Conservation (phyloP, 1,140 invertebrate species). For the Orius insidiosus region DNA sequence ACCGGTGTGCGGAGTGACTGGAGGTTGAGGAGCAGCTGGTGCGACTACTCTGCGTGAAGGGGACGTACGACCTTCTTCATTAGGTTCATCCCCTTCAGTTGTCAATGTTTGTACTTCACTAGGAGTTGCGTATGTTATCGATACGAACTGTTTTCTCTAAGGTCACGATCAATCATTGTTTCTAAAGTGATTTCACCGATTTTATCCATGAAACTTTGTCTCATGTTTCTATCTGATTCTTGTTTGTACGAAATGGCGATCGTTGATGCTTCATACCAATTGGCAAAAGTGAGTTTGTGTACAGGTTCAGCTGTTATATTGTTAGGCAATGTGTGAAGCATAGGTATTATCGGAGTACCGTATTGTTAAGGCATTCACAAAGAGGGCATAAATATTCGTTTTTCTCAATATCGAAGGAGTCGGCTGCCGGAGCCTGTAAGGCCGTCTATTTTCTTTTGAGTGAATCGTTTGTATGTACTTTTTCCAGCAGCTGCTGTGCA, state of each 20-base stretch:
- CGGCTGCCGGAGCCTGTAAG: slow-evolving; percentile 62
- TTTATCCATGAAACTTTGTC: not conserved
- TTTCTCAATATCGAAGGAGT: slow-evolving; percentile 74
- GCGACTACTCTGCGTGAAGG: too few relatives aligned
- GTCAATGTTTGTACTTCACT: too few relatives aligned
- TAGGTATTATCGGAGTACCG: slow-evolving; percentile 71
- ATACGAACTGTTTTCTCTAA: too few relatives aligned
- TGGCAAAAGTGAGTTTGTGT: slow-evolving; percentile 34
- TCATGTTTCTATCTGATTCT: slow-evolving; percentile 10
- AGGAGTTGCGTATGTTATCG: too few relatives aligned
- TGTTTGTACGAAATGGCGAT: slow-evolving; percentile 26
- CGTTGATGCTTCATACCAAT: slow-evolving; percentile 48
- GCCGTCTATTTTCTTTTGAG: slow-evolving; percentile 69
- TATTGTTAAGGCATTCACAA: slow-evolving; percentile 90
- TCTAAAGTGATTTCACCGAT: not conserved
- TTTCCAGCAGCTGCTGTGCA: slow-evolving; percentile 91
- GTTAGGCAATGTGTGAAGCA: slow-evolving; percentile 34
- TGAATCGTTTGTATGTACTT: slow-evolving; percentile 79
- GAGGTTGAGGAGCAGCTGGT: not conserved
- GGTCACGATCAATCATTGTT: too few relatives aligned
- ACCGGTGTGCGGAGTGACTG: not conserved
- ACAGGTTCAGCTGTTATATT: slow-evolving; percentile 18
- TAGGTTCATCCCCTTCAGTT: too few relatives aligned
- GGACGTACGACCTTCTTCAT: too few relatives aligned
- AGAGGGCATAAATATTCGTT: slow-evolving; percentile 93